phyloP scores from a whole-genome alignment of 2,113 vertebrate genomes.

The Ahaetulla prasina region DNA sequence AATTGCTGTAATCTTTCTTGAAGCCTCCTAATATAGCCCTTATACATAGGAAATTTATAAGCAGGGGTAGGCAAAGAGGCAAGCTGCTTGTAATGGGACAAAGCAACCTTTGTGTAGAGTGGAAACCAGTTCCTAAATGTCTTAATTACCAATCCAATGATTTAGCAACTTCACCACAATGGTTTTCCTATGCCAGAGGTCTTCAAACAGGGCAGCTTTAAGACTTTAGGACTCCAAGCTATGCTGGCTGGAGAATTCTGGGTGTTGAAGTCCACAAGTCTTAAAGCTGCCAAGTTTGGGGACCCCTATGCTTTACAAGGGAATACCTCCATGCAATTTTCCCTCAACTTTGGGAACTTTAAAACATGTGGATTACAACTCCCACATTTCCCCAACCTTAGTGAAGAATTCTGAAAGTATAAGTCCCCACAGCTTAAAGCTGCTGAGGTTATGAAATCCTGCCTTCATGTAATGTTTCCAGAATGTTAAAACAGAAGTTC shows the following conservation, averaged over 20 bases:
- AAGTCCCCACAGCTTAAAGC: not conserved
- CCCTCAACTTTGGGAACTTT: not conserved
- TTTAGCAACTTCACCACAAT: not conserved
- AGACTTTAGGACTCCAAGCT: too few relatives aligned
- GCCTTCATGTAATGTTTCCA: not conserved
- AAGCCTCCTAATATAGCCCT: not conserved
- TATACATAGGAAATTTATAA: not conserved
- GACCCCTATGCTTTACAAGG: too few relatives aligned
- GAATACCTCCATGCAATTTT: not conserved
- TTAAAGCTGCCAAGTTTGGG: too few relatives aligned
- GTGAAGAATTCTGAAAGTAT: not conserved
- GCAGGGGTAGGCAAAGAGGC: not conserved
- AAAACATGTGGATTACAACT: not conserved
- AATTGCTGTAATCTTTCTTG: conserved; percentile 23
- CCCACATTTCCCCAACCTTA: not conserved
- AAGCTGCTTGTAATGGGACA: not conserved
- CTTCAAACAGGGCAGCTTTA: too few relatives aligned
- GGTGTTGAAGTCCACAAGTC: too few relatives aligned
- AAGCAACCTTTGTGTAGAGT: not conserved
- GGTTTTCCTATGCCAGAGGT: too few relatives aligned
- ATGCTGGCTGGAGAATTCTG: too few relatives aligned
- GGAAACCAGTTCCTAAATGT: not conserved
- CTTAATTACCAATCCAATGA: not conserved
- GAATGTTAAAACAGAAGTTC: not conserved
- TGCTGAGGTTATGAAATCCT: not conserved